Base-by-base conservation (phyloP, 2,888 invertebrate genomes). In the Cantharis flavilabris region DNA sequence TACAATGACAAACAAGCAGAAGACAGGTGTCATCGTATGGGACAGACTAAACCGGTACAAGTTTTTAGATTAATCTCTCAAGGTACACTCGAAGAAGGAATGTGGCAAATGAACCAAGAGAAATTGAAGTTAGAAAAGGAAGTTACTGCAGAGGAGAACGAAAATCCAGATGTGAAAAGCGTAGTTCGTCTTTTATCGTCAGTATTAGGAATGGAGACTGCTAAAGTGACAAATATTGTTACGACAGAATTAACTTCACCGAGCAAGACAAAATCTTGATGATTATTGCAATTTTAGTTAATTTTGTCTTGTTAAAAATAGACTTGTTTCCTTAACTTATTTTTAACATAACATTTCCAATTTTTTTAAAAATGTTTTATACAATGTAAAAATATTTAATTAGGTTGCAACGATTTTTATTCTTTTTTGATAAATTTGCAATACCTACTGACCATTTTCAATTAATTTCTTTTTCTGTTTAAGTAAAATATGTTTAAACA, bases 1-100 rank as follows among this genome's bases (percentile, higher is more conserved):
- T 99, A 99, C 89, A 99, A 99, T 88, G 99, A 99, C 90, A 91
- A 99, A 78, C 98, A 98, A 92, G 98, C 98, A 0, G 98, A 98
- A 90, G 98, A 98, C 20, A 92, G 98, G 83, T 99, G 98, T 86
- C 99, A 99, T 90, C 94, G 99, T 84, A 99, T 99, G 85, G 99
- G 99, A 0, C 99, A 99, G 88, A 65, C 65, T 65, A 18, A 23
- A 20, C 65, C 65, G 65, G 65, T 65, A 9, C 65, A 65, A 65
- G 96, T 98, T 79, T 94, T 96, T 87, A 92, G 97, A 83, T 90
- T 98, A 72, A 91, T 99, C 78, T 93, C 95, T 79, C 92, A 94
- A 83, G 94, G 93, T 73, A 97, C 97, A 11, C 96, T 98, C 81
- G 98, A 98, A 88, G 98, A 98, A 87, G 96, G 95, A 62, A 98